Evolutionary conservation across 2,113 vertebrate species (phyloP), one percentile per base, ranked within the genome.

Genomic region (Rhinoptilus africanus): DNA sequence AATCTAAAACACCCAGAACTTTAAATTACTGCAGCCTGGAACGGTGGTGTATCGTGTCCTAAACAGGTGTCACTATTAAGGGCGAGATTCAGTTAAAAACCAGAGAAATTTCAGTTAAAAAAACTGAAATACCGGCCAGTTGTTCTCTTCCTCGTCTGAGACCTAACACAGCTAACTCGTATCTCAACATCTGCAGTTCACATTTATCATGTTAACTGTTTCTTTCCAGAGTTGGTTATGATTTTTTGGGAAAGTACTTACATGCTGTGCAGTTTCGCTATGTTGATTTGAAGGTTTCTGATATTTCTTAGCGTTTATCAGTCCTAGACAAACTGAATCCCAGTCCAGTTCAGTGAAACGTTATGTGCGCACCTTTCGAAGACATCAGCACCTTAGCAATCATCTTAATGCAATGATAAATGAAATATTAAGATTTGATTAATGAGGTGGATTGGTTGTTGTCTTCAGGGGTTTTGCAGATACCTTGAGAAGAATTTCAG

Each of bases 401-500:
- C 62, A 51, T 51, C 51, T 27, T 92, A 37, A 80, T 83, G 41
- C 41, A 68, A 14, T 8, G 6, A 74, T 47, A 67, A 71, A 81
- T 75, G 21, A 72, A 93, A 57, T 53, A 50, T 43, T 73, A 63
- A 41, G 35, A 56, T 59, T 26, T 13, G 4, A 34, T 34, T 93
- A 84, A 57, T 51, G 28, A 48, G 6, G 35, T 74, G 10, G 17
- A 50, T 92, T 89, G 91, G 22, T 82, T 81, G 53, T 47, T 91
- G 13, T 91, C 85, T 80, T 71, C 63, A 99, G 99, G 99, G 99
- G 57, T 99, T 99, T 96, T 99, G 99, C 97, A 96, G 95, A 39
- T 99, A 99, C 91, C 98, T 99, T 82, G 99, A 99, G 96, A 97
- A 98, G 85, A 98, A 97, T 71, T 99, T 99, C 93, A 87, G 89